These are phyloP conservation scores for Channallabes apus DNA, from an alignment of 2,797 vertebrate species.

Conservation along the genomic window DNA sequence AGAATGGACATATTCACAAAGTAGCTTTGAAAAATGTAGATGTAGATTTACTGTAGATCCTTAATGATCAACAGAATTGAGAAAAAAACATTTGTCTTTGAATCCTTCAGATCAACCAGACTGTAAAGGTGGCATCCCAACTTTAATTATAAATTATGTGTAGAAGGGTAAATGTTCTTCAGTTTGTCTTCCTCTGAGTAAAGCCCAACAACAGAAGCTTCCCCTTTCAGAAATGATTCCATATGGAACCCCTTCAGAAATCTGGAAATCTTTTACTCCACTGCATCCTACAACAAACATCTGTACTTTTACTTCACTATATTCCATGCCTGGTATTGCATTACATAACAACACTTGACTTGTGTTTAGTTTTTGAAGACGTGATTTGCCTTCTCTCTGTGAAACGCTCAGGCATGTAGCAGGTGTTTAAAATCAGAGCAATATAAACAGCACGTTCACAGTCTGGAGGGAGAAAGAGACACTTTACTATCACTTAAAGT, in stretches of 20 bases:
- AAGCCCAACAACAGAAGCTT: neutral
- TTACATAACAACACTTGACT: no score
- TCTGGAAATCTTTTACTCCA: neutral
- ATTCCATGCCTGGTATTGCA: no score
- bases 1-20: neutral
- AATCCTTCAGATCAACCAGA: neutral
- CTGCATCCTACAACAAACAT: no score
- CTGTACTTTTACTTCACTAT: no score
- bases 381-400: no score
- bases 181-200: neutral
- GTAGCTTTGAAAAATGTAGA: neutral
- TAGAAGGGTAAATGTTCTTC: neutral
- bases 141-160: neutral
- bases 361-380: no score
- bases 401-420: no score
- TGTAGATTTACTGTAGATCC: neutral
- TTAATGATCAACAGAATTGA: neutral
- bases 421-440: no score
- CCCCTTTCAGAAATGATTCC: neutral
- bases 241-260: neutral
- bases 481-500: no score
- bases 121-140: neutral
- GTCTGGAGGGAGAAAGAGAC: no score
- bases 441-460: no score
- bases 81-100: no score